Evolutionary conservation across 2,113 vertebrate genomes (phyloP).

Genomic region (Triplophysa dalaica): DNA sequence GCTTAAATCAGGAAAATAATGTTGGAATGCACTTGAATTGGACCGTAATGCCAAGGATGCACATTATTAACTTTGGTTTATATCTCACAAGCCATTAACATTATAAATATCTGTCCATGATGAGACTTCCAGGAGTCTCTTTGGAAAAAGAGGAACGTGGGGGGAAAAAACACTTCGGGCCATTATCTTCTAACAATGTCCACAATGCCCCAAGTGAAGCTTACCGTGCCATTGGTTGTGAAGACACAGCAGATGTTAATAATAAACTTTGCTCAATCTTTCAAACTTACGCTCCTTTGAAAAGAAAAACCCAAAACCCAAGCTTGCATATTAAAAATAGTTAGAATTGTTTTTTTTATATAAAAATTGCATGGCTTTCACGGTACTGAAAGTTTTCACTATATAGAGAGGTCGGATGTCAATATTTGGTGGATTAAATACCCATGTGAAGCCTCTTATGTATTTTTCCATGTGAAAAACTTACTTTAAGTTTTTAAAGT

Average conservation of each 20-base stretch:
- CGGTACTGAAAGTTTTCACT: too few relatives aligned
- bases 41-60: background rate
- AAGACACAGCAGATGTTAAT: conserved; percentile 72
- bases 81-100: background rate
- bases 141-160: conserved; percentile 40
- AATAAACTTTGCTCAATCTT: conserved; percentile 67
- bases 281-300: conserved; percentile 39
- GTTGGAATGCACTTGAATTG: background rate
- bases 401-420: too few relatives aligned
- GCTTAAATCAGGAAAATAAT: background rate
- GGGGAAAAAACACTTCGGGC: conserved; percentile 49
- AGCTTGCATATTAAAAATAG: too few relatives aligned
- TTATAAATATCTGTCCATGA: background rate
- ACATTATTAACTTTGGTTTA: background rate
- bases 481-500: too few relatives aligned
- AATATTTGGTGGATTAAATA: too few relatives aligned
- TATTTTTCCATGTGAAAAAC: too few relatives aligned
- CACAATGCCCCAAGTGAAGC: conserved; percentile 66
- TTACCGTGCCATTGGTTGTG: conserved; percentile 64
- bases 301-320: background rate
- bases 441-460: too few relatives aligned
- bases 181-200: conserved; percentile 68
- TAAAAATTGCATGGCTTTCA: too few relatives aligned
- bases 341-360: too few relatives aligned
- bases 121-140: background rate